Base-by-base conservation (phyloP, 2,797 vertebrate species). In the Borostomias antarcticus region DNA sequence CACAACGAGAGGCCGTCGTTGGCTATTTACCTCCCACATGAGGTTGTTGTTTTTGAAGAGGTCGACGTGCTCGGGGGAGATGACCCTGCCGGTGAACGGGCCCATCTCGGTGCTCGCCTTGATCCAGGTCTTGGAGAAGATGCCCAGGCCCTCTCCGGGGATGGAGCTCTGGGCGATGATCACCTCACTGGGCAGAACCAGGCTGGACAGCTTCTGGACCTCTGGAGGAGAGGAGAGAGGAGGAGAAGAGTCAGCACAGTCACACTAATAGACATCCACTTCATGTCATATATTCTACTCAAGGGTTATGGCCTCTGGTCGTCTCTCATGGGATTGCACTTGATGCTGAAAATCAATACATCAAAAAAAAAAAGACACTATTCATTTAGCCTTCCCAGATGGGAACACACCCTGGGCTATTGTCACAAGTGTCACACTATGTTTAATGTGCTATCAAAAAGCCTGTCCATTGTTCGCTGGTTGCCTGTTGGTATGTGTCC, bases 11-110 rank as follows among this genome's bases (percentile, higher is more conserved):
- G n/a, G n/a, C n/a, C n/a, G n/a, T n/a, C n/a, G n/a, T n/a, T n/a
- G 4, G n/a, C 26, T 10, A 26, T 35, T 91, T 72, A 97, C 96
- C 96, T 98, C 97, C 97, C 97, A 98, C 97, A 98, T 98, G 2
- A 98, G 92, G 75, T 96, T 98, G 91, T 98, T 98, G 91, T 98
- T 98, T 86, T 98, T 98, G 92, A 95, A 96, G 69, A 97, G 91
- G 77, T 98, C 97, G 74, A 98, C 94, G 13, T 97, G 95, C 64
- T 98, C 96, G 0, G 96, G 95, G 0, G 96, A 94, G 62, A 98
- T 94, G 70, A 97, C 92, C 0, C 96, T 90, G 57, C 97, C 97
- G 0, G 96, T 98, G 89, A 98, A 98, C 0, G 97, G 97, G 0
- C 97, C 97, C 97, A 98, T 98, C 82, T 98, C 97, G 0, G 96